These are phyloP conservation scores for Nephila pilipes DNA, from an alignment of 1,140 invertebrate genomes.

Conservation along the genomic window DNA sequence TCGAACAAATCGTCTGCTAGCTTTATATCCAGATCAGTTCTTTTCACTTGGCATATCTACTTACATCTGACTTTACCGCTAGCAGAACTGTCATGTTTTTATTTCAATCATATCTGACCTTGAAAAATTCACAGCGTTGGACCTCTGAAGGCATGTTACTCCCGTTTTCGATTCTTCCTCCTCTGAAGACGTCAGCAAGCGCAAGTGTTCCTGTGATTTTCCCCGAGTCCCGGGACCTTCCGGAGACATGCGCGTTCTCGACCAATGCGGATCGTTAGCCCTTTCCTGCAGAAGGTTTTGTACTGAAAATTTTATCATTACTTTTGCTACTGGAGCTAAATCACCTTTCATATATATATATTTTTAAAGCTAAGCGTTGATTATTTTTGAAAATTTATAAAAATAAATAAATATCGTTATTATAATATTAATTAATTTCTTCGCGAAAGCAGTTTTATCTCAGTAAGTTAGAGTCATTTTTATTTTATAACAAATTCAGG, in stretches of 20 bases:
- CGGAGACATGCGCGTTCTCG: conserved; percentile 47
- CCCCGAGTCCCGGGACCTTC: conserved; percentile 30
- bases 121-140: conserved; percentile 13
- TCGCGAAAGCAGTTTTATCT: background rate
- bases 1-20: background rate
- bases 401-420: background rate
- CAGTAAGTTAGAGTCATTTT: too few species aligned
- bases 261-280: conserved; percentile 59
- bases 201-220: conserved; percentile 53
- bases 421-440: background rate
- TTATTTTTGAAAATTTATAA: background rate
- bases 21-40: background rate
- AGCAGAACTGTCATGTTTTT: background rate
- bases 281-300: conserved; percentile 40
- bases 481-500: too few species aligned
- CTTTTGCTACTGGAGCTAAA: background rate
- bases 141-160: background rate
- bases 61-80: background rate
- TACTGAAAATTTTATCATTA: background rate
- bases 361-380: background rate
- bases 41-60: too few species aligned
- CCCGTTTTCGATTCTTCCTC: conserved; percentile 21
- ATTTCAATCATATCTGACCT: conserved; percentile 10
- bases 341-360: background rate
- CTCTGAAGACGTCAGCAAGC: background rate